Evolutionary conservation across 2,888 invertebrate genomes (phyloP).

Genomic region (Prenolepis imparis): DNA sequence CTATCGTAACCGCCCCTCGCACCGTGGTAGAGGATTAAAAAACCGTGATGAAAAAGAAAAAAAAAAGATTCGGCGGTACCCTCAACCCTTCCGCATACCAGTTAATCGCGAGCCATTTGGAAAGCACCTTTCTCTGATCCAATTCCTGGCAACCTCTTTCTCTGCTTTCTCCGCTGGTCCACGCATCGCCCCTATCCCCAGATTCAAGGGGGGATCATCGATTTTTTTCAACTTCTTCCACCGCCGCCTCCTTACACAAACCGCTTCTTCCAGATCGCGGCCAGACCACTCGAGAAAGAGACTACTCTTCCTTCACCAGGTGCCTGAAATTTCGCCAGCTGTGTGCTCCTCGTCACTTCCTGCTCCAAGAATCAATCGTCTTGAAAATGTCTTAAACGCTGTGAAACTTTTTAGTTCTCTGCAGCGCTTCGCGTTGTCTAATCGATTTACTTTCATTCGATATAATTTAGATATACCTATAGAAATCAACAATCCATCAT

Average conservation of each 20-base stretch:
- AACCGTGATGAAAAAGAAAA: conserved; percentile 58
- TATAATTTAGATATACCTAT: neutral
- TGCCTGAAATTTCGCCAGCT: conserved; percentile 80
- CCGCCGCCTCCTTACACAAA: conserved; percentile 29
- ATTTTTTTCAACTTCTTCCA: conserved; percentile 44
- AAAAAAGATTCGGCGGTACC: conserved; percentile 65
- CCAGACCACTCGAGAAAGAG: conserved; percentile 66
- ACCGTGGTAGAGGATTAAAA: conserved; percentile 66
- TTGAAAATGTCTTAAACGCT: conserved; percentile 36
- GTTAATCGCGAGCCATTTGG: conserved; percentile 71
- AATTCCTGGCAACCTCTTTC: conserved; percentile 62
- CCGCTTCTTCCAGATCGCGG: conserved; percentile 61
- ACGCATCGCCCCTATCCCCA: neutral
- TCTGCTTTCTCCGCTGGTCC: conserved; percentile 46
- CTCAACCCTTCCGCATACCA: conserved; percentile 80
- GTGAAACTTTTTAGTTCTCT: conserved; percentile 45
- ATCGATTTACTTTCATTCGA: neutral
- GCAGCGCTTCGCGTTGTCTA: neutral
- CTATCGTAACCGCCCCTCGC: conserved; percentile 72
- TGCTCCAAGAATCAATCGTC: conserved; percentile 57
- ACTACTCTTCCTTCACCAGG: conserved; percentile 75
- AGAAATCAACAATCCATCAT: neutral
- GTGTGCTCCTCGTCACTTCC: conserved; percentile 68
- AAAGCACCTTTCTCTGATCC: conserved; percentile 74
- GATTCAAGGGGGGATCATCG: conserved; percentile 30